These are phyloP conservation scores for Lasioglossum marginatum DNA, from an alignment of 2,888 invertebrate species.

Conservation along the genomic window DNA sequence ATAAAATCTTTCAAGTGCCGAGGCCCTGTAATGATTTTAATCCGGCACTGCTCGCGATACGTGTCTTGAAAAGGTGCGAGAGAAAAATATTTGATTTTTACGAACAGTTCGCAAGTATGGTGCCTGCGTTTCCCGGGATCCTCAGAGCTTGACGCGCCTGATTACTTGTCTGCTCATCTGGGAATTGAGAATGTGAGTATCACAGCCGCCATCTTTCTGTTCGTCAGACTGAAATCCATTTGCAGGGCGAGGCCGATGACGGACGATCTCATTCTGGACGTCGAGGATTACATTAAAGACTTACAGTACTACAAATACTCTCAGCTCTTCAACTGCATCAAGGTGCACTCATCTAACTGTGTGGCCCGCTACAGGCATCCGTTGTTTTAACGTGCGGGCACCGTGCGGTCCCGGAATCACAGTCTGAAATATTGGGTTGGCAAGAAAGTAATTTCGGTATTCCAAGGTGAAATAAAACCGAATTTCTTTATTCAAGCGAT, in stretches of 20 bases:
- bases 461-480: no score
- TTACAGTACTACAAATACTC: conserved; percentile 46
- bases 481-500: no score
- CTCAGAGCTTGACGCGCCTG: conserved; percentile 65
- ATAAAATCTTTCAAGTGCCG: background rate
- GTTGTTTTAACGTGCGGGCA: no score
- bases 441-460: no score
- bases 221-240: background rate
- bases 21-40: background rate
- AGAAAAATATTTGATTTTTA: background rate
- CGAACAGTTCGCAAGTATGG: conserved; percentile 35
- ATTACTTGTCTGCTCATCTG: conserved; percentile 67
- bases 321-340: conserved; percentile 58
- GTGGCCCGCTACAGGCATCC: no score
- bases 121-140: conserved; percentile 67
- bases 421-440: no score
- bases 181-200: conserved; percentile 73
- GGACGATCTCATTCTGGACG: conserved; percentile 4
- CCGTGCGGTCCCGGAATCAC: no score
- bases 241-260: conserved; percentile 57
- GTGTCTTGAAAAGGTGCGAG: no score
- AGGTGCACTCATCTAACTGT: conserved; percentile 46
- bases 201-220: background rate
- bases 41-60: no score
- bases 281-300: conserved; percentile 26